phyloP scores from a whole-genome alignment of 2,113 vertebrate species.

The Perca fluviatilis region DNA sequence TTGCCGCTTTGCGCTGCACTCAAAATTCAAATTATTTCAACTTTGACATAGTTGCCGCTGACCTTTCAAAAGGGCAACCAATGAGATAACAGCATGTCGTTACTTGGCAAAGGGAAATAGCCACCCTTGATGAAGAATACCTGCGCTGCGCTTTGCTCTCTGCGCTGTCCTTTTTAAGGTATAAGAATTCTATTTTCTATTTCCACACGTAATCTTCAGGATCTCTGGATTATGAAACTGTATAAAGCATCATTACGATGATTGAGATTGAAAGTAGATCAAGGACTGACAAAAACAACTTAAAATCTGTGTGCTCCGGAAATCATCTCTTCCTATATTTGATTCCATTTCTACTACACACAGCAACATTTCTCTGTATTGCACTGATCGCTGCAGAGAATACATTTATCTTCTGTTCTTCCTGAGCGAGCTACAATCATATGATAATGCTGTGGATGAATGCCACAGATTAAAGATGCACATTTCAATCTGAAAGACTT shows the following conservation, averaged over 20 bases:
- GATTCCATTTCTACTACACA: conserved; percentile 1
- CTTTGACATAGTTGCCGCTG: no score
- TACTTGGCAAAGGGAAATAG: no score
- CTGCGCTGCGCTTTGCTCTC: no score
- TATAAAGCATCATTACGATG: conserved; percentile 15
- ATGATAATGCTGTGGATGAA: conserved; percentile 3
- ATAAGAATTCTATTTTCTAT: conserved; percentile 18
- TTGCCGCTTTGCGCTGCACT: no score
- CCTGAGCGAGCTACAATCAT: conserved; percentile 25
- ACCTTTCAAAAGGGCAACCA: no score
- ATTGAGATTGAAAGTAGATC: conserved; percentile 24
- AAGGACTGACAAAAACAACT: conserved; percentile 21
- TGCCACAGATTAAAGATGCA: conserved; percentile 28
- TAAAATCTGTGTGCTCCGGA: background rate
- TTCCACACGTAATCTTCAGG: conserved; percentile 23
- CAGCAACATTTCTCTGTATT: background rate
- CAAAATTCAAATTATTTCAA: no score
- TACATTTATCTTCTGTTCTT: conserved; percentile 2
- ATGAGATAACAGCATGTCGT: no score
- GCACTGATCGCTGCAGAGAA: background rate
- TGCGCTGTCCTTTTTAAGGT: background rate
- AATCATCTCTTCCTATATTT: conserved; percentile 31
- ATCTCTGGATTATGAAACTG: conserved; percentile 35
- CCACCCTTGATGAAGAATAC: no score
- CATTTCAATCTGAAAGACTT: conserved; percentile 11